Base-by-base conservation (phyloP, 2,113 vertebrate species). In the Cricetomys ansorgei region DNA sequence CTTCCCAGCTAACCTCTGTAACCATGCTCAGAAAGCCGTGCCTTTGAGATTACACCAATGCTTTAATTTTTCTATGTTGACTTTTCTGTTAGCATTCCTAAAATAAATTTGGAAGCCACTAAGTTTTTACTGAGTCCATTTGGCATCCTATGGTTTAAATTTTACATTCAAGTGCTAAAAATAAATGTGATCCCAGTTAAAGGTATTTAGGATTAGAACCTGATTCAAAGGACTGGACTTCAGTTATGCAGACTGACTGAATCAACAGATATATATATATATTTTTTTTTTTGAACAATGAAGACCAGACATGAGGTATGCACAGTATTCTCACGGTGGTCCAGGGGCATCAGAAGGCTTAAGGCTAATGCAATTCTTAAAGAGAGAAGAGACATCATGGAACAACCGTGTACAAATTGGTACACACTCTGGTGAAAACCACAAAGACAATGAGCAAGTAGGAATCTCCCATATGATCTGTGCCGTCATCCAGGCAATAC, bases 81-180 rank as follows among this genome's bases (percentile, higher is more conserved):
- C 37, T 93, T 95, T 80, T 91, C 37, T 73, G 73, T 70, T 91
- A 53, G 48, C 91, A 77, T 91, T 91, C 73, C 94, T 81, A 95
- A 77, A 91, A 92, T 85, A 92, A 94, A 83, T 84, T 86, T 92
- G 77, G 53, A 86, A 91, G 72, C 45, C 45, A n/a, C 45, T 84
- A 76, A 76, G 0, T 84, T 88, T 94, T 86, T 91, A 90, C 45
- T 95, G 67, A 3, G 5, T 83, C 75, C 53, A 83, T 91, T 94
- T 88, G 86, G 34, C n/a, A 94, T 37, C 67, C 25, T 5, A 8
- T 73, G 15, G 31, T 88, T 91, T 97, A 59, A 95, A 88, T 64
- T 77, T 95, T 96, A 88, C 23, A 94, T 91, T 86, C 4, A 88
- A 80, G 23, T 40, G 40, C 65, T 90, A 50, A 92, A 96, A 94